phyloP scores from a whole-genome alignment of 1,140 invertebrate species.

The Bombus breviceps region DNA sequence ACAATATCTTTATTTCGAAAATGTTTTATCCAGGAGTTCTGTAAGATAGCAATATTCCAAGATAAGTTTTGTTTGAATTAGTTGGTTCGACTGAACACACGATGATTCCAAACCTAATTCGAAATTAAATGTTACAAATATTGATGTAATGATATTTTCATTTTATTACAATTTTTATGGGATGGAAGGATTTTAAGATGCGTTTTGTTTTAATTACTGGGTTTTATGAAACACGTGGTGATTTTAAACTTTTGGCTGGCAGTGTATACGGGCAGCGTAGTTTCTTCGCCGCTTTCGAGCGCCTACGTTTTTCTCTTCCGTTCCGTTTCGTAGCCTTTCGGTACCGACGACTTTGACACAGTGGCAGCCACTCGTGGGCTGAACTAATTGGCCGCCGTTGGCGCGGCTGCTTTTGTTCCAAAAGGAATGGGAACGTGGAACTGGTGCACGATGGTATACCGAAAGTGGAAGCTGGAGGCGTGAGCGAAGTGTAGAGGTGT shows the following conservation, averaged over 20 bases:
- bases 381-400: slow-evolving; percentile 22
- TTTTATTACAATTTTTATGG: too few relatives aligned
- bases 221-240: background rate
- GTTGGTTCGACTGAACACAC: too few relatives aligned
- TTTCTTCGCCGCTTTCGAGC: slow-evolving; percentile 19
- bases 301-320: slow-evolving; percentile 11
- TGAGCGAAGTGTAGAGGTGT: background rate
- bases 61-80: too few relatives aligned
- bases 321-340: background rate
- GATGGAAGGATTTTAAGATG: too few relatives aligned
- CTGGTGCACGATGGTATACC: background rate
- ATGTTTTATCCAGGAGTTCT: too few relatives aligned
- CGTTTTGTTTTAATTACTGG: too few relatives aligned
- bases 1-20: too few relatives aligned
- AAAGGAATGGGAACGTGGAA: background rate
- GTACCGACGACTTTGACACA: slow-evolving; percentile 5
- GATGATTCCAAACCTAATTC: too few relatives aligned
- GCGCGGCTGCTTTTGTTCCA: slow-evolving; percentile 9
- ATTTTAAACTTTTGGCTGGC: background rate
- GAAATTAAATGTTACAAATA: too few relatives aligned
- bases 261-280: background rate
- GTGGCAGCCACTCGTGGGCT: slow-evolving; percentile 22
- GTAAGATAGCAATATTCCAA: too few relatives aligned
- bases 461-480: background rate
- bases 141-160: too few relatives aligned